These are phyloP conservation scores for Zosterops borbonicus DNA, from an alignment of 2,113 vertebrate genomes.

Conservation along the genomic window DNA sequence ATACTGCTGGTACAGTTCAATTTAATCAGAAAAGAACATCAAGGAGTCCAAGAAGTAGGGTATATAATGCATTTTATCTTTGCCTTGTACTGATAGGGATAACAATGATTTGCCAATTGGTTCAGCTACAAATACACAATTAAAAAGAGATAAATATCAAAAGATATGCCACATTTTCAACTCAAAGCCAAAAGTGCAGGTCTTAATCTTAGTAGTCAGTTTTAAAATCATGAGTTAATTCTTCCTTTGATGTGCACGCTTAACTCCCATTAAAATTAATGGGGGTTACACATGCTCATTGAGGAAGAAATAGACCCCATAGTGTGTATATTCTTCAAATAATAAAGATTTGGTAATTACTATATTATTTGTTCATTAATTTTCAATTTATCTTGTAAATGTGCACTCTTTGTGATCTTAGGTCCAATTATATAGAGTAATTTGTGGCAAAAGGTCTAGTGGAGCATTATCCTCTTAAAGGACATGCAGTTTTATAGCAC, in stretches of 20 bases:
- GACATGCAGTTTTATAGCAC: conserved; percentile 47
- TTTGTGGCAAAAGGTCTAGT: conserved; percentile 70
- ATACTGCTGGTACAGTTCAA: conserved; percentile 63
- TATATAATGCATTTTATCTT: conserved; percentile 74
- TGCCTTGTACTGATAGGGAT: conserved; percentile 73
- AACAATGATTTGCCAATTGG: conserved; percentile 77
- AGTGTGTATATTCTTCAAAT: conserved; percentile 68
- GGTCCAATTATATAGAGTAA: conserved; percentile 76
- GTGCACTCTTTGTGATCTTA: conserved; percentile 73
- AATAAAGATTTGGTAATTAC: conserved; percentile 76
- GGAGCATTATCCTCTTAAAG: conserved; percentile 64
- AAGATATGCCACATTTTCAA: conserved; percentile 72
- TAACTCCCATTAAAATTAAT: conserved; percentile 84
- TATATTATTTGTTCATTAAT: conserved; percentile 80
- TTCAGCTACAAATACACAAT: conserved; percentile 77
- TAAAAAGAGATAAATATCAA: conserved; percentile 80
- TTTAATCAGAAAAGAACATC: conserved; percentile 77
- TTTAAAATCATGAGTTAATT: conserved; percentile 70
- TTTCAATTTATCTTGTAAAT: conserved; percentile 82
- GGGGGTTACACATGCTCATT: conserved; percentile 75
- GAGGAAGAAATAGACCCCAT: conserved; percentile 73
- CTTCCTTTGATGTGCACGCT: conserved; percentile 72
- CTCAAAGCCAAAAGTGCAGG: conserved; percentile 75
- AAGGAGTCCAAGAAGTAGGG: conserved; percentile 67
- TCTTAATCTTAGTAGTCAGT: conserved; percentile 75